phyloP scores from a whole-genome alignment of 2,797 vertebrate genomes.

The Acanthis flammea region DNA sequence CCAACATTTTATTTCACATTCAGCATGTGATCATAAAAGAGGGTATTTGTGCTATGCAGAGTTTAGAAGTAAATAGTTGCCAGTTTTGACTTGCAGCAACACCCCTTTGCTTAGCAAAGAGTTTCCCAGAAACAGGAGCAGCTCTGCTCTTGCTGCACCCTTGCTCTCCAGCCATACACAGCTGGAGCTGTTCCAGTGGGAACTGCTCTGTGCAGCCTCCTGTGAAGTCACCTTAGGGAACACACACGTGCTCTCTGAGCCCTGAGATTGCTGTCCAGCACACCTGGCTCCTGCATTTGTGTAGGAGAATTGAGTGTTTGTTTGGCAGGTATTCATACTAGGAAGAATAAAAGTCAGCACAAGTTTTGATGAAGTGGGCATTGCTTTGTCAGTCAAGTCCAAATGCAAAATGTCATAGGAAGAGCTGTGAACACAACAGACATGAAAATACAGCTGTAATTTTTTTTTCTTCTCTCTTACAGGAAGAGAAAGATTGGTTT shows the following conservation, averaged over 20 bases:
- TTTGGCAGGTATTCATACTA: neutral
- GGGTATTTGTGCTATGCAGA: neutral
- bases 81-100: neutral
- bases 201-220: neutral
- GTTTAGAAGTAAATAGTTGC: neutral
- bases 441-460: neutral
- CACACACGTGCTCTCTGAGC: neutral
- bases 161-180: rapidly evolving
- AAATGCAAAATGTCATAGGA: neutral
- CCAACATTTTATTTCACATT: neutral
- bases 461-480: neutral
- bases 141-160: neutral
- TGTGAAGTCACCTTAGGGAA: neutral
- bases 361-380: neutral
- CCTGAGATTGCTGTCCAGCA: neutral
- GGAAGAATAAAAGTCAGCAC: neutral
- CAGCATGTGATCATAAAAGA: neutral
- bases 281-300: neutral
- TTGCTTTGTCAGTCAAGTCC: neutral
- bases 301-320: neutral
- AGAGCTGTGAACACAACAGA: neutral
- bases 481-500: neutral
- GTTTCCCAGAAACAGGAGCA: neutral
- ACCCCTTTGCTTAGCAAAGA: neutral
- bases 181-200: neutral